Conservation (phyloP, 2,797 vertebrate species). For the Pangasius djambal region DNA sequence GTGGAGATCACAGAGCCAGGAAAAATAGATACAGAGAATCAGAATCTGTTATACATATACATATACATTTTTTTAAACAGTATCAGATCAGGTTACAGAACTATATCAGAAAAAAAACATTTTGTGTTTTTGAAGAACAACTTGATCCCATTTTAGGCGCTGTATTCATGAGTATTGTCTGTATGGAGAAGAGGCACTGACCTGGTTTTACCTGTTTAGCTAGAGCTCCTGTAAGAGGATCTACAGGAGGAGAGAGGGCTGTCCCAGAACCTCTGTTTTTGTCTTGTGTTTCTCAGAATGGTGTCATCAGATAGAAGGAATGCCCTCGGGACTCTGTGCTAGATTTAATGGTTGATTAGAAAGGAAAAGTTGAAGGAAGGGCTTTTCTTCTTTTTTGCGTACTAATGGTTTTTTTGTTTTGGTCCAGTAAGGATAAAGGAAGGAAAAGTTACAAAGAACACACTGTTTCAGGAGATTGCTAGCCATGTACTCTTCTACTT, state of each 20-base stretch:
- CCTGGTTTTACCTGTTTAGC: conserved; percentile 17
- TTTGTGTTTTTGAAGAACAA: background rate
- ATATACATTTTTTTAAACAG: background rate
- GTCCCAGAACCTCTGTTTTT: conserved; percentile 6
- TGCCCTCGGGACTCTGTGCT: background rate
- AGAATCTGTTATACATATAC: background rate
- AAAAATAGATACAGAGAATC: conserved; percentile 1
- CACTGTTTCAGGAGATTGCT: conserved; percentile 30
- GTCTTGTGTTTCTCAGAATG: conserved; percentile 25
- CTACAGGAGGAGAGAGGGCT: background rate
- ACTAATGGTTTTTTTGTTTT: background rate
- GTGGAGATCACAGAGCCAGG: conserved; percentile 60
- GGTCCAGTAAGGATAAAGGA: conserved; percentile 52
- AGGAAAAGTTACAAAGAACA: conserved; percentile 55
- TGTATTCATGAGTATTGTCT: conserved; percentile 1
- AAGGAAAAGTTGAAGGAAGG: background rate
- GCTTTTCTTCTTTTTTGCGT: conserved; percentile 26
- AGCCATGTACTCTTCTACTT: conserved; percentile 16
- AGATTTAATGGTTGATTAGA: background rate
- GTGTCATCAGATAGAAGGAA: background rate
- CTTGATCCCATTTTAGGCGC: background rate
- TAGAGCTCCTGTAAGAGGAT: background rate
- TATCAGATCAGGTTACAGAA: background rate
- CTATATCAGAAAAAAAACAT: background rate
- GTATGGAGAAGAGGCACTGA: conserved; percentile 12